Conservation (phyloP, 2,113 vertebrate species). For the Brachirus orientalis region DNA sequence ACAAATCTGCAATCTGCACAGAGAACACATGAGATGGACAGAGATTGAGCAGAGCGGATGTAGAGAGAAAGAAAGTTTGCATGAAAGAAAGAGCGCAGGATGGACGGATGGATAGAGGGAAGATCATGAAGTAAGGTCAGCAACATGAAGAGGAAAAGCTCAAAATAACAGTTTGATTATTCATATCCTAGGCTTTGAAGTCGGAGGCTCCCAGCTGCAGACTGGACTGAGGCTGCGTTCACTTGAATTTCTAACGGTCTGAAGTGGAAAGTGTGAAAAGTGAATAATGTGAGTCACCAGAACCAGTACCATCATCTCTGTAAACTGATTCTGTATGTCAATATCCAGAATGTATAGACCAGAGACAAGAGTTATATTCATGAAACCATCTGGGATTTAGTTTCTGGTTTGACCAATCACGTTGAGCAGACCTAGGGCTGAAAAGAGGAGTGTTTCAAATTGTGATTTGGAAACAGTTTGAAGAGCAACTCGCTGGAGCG, state of each 20-base stretch:
- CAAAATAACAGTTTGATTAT: conserved; percentile 68
- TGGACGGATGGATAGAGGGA: conserved; percentile 5
- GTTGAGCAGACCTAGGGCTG: too few relatives aligned
- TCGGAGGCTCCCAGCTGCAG: conserved; percentile 51
- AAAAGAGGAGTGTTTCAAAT: too few relatives aligned
- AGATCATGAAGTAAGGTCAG: conserved; percentile 56
- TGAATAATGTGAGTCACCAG: background rate
- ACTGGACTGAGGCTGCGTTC: conserved; percentile 40
- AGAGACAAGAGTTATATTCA: too few relatives aligned
- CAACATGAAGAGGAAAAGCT: conserved; percentile 52
- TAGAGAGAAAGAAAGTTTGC: background rate
- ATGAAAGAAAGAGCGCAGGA: background rate
- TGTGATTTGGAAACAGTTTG: too few relatives aligned
- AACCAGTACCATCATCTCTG: too few relatives aligned
- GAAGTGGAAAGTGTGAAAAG: conserved; percentile 16
- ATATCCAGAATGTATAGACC: too few relatives aligned
- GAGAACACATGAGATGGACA: background rate
- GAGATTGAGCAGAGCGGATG: conserved; percentile 1
- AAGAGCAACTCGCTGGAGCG: too few relatives aligned
- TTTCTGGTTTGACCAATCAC: too few relatives aligned
- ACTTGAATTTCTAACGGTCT: background rate
- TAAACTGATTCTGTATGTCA: too few relatives aligned
- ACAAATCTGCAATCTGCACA: conserved; percentile 87
- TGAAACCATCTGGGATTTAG: too few relatives aligned
- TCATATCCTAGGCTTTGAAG: conserved; percentile 58